Percentiles rank a stretch among this genome's conserved stretches.
Conservation (phyloP, 1,140 invertebrate species). For the Camponotus vicinus region DNA sequence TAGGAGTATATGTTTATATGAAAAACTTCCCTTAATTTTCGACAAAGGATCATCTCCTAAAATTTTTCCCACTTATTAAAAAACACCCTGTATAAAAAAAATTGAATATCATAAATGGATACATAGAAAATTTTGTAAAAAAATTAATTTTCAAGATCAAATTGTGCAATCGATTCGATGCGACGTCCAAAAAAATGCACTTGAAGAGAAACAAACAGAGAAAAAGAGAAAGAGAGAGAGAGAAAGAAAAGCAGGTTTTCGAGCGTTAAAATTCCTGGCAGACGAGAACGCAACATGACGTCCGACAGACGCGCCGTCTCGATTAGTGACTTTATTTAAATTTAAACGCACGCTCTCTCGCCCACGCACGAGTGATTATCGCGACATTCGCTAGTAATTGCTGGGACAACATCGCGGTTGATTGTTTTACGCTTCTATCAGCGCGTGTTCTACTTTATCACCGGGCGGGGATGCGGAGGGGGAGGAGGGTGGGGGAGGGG, state of each 20-base stretch:
- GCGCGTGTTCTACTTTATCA: slow-evolving; percentile 57
- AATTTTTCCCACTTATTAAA: too few relatives aligned
- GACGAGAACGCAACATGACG: slow-evolving; percentile 25
- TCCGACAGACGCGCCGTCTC: slow-evolving; percentile 34
- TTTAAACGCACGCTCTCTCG: slow-evolving; percentile 55
- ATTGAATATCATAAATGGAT: slow-evolving; percentile 19
- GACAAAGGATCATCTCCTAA: too few relatives aligned
- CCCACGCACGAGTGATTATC: slow-evolving; percentile 63
- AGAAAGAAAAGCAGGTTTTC: slow-evolving; percentile 9
- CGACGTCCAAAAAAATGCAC: slow-evolving; percentile 11
- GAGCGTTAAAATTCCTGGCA: slow-evolving; percentile 44
- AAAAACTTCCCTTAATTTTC: too few relatives aligned
- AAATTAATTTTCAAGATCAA: slow-evolving; percentile 56
- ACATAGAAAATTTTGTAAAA: slow-evolving; percentile 14
- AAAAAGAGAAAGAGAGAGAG: neutral
- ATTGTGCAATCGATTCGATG: slow-evolving; percentile 39
- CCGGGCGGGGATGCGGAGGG: neutral
- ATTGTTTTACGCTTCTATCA: slow-evolving; percentile 57
- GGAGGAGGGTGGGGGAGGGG: too few relatives aligned
- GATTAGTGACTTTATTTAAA: slow-evolving; percentile 64
- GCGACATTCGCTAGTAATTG: slow-evolving; percentile 72
- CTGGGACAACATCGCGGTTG: slow-evolving; percentile 63
- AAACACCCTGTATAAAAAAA: neutral
- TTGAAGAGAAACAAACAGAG: slow-evolving; percentile 4
- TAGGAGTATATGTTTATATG: too few relatives aligned